Evolutionary conservation across 37 sponge, comb jelly and placozoan genomes (phyloP), one percentile per base, ranked within the genome.

Genomic region (Trichoplax adhaerens): DNA sequence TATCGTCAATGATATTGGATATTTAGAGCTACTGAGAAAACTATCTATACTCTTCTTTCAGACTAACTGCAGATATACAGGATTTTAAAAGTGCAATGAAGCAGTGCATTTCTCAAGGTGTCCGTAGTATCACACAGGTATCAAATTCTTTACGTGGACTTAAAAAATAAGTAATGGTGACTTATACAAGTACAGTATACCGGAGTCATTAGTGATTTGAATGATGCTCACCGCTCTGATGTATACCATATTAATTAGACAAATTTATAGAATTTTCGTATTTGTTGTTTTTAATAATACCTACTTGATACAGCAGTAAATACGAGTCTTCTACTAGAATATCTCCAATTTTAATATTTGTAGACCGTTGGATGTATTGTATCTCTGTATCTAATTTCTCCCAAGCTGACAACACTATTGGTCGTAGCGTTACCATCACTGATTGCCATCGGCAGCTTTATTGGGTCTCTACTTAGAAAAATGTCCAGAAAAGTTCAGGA

Each of bases 11-110:
- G 57, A 6, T 8, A 7, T 12, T 60, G 12, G 62, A 60, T 60
- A 12, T 60, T 12, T 12, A 60, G 12, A 60, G 62, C 10, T 10
- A 10, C 10, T 12, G 12, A 12, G 10, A 60, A 12, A 60, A 60
- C 12, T 12, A 10, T 12, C 12, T 10, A 58, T 51, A 3, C 50
- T 51, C 3, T 5, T 49, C 47, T 51, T 49, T 0, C 71, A 83
- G 94, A 62, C 61, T 93, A 52, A 81, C 89, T 50, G 82, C 78
- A 48, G 94, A 94, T 75, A 85, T 94, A 7, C 94, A 94, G 61
- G 94, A 94, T 47, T 83, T 94, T 62, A 94, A 94, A 78, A 94
- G 94, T 77, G 83, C 87, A 50, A 86, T 94, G 62, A 94, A 94
- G 71, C 65, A 83, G 85, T 76, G 81, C 4, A 64, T 94, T 29